Percentiles rank a stretch among this genome's conserved stretches.
Conservation (phyloP, 2,113 vertebrate species). For the Gasterosteus nipponicus region DNA sequence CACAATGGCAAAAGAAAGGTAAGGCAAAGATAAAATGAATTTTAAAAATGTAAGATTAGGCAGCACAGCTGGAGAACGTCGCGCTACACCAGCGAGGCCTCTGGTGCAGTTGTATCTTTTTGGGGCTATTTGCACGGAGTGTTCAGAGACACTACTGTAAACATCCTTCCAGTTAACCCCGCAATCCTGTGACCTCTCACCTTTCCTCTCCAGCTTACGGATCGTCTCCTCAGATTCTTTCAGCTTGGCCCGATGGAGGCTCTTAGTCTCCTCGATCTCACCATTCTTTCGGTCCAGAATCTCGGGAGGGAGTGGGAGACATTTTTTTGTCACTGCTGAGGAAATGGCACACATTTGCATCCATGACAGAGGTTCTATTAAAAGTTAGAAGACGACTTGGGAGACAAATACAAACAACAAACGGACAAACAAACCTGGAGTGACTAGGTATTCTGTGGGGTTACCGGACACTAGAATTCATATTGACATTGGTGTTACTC, state of each 20-base stretch:
- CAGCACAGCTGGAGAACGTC: conserved; percentile 71
- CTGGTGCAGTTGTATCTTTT: conserved; percentile 41
- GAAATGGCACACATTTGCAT: not conserved
- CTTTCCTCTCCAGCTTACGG: conserved; percentile 92
- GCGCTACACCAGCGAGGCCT: conserved; percentile 40
- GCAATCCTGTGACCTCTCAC: conserved; percentile 77
- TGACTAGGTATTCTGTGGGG: too few species aligned
- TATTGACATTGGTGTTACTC: not conserved
- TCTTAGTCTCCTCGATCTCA: conserved; percentile 91
- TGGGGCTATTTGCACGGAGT: conserved; percentile 60
- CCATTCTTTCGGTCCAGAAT: conserved; percentile 94
- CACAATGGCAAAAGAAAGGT: not conserved
- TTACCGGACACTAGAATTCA: not conserved
- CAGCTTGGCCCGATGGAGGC: conserved; percentile 84
- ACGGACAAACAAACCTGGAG: too few species aligned
- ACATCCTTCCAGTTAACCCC: conserved; percentile 59
- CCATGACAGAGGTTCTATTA: not conserved
- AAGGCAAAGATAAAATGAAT: conserved; percentile 11
- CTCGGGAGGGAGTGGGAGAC: conserved; percentile 70
- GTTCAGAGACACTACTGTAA: conserved; percentile 70
- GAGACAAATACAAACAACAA: too few species aligned
- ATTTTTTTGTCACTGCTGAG: not conserved
- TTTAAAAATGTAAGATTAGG: conserved; percentile 24
- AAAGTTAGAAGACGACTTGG: not conserved
- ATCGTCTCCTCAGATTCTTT: conserved; percentile 88